Base-by-base conservation (phyloP, 1,140 invertebrate genomes). In the Danaus plexippus region DNA sequence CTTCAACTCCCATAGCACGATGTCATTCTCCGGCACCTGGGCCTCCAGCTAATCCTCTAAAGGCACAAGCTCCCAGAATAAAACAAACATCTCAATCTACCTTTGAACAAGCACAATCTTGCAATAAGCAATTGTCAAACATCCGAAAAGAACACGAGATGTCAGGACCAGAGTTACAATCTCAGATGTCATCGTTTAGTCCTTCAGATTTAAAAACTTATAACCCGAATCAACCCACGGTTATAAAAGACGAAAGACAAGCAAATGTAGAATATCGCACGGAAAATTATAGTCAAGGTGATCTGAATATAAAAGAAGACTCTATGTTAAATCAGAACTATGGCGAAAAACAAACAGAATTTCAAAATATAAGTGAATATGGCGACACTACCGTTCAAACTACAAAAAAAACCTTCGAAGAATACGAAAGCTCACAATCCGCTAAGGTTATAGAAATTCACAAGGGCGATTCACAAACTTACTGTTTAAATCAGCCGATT, bases 361-460 rank as follows among this genome's bases (percentile, higher is more conserved):
- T 79, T 42, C 80, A 87, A 60, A 87, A 89, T 49, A 71, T 81
- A 41, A 83, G 80, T 42, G 87, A 90, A 64, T 83, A 88, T 66
- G 90, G 89, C 15, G 82, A 83, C 53, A 88, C 85, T 7, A 90
- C 89, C 52, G 87, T 91, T 32, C 89, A 91, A 63, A 87, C 89
- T 9, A 89, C 88, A n/a, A 89, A 85, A 71, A 88, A 88, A 66
- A 89, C 90, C 6, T 90, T 88, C 63, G 90, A 92, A 80, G 90
- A 92, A 72, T 91, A 85, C 65, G 90, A 91, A 76, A 86, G 87
- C 42, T 88, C 87, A 13, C 89, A 91, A 70, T 90, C 89, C 40
- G 89, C 90, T 52, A 90, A 89, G 77, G 87, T 88, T 43, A 86
- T 91, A 50, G 89, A 91, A 77, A 91, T 91, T 18, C 83, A 88